These are phyloP conservation scores for Trachelus troglodyta DNA, from an alignment of 2,888 invertebrate genomes.

Conservation along the genomic window DNA sequence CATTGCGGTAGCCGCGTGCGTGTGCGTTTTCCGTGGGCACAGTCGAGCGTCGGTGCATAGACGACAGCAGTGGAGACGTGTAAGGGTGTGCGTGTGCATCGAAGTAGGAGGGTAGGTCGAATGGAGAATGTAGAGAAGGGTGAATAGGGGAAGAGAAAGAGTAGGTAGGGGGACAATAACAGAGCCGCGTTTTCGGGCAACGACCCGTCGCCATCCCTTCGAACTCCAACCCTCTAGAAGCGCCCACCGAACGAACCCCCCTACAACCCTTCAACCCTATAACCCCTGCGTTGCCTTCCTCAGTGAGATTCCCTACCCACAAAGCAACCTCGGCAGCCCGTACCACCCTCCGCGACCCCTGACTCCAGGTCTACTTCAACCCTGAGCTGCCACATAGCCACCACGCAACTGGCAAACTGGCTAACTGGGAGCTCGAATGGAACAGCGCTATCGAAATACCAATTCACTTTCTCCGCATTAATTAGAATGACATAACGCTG, in stretches of 20 bases:
- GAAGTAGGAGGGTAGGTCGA: conserved; percentile 37
- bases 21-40: conserved; percentile 39
- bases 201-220: conserved; percentile 63
- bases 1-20: conserved; percentile 30
- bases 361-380: conserved; percentile 18
- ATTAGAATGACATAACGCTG: conserved; percentile 32
- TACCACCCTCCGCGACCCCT: conserved; percentile 16
- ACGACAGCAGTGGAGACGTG: background rate
- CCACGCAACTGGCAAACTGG: conserved; percentile 18
- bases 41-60: conserved; percentile 16
- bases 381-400: conserved; percentile 8
- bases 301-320: background rate
- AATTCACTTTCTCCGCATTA: conserved; percentile 36
- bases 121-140: conserved; percentile 25
- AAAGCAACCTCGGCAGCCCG: background rate
- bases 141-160: conserved; percentile 29
- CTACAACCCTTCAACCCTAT: conserved; percentile 12
- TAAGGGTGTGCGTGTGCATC: conserved; percentile 39
- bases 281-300: conserved; percentile 13
- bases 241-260: conserved; percentile 11
- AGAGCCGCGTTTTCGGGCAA: conserved; percentile 64
- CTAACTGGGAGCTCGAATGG: conserved; percentile 22
- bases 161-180: conserved; percentile 57
- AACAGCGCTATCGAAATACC: conserved; percentile 29
- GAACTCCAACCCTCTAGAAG: conserved; percentile 36